Percentiles rank a stretch among this genome's conserved stretches.
phyloP scores from a whole-genome alignment of 2,113 vertebrate species.

The Rhodinocichla rosea region DNA sequence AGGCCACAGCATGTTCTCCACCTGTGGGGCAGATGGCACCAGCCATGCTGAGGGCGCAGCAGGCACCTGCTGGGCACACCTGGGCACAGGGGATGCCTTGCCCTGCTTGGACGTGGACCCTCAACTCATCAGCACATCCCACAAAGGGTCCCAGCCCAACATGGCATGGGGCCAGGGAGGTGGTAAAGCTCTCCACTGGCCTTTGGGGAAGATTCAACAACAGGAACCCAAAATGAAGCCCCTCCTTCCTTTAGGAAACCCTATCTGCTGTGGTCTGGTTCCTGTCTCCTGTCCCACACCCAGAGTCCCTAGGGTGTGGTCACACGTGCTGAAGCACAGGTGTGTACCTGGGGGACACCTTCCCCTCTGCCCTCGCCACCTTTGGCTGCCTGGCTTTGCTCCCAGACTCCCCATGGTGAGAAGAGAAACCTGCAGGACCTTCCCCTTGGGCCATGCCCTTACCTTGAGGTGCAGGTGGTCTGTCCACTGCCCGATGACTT shows the following conservation, averaged over 20 bases:
- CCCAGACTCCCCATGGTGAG: accelerated
- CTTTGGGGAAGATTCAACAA: neutral
- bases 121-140: neutral
- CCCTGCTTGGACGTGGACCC: accelerated
- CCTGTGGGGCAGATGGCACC: constrained; percentile 66
- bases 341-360: neutral
- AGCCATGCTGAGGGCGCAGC: neutral
- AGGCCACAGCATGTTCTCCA: constrained; percentile 87
- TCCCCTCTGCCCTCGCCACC: neutral
- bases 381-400: neutral
- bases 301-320: accelerated
- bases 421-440: neutral
- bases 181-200: neutral
- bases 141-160: neutral
- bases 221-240: neutral
- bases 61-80: neutral
- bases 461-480: constrained; percentile 89
- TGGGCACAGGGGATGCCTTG: accelerated
- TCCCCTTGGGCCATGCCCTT: neutral
- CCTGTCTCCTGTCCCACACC: neutral
- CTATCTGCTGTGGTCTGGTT: neutral
- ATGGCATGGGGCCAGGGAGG: neutral
- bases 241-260: neutral
- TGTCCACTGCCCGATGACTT: constrained; percentile 90
- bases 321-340: neutral